These are phyloP conservation scores for Amia ocellicauda DNA, from an alignment of 2,113 vertebrate species.

Conservation along the genomic window DNA sequence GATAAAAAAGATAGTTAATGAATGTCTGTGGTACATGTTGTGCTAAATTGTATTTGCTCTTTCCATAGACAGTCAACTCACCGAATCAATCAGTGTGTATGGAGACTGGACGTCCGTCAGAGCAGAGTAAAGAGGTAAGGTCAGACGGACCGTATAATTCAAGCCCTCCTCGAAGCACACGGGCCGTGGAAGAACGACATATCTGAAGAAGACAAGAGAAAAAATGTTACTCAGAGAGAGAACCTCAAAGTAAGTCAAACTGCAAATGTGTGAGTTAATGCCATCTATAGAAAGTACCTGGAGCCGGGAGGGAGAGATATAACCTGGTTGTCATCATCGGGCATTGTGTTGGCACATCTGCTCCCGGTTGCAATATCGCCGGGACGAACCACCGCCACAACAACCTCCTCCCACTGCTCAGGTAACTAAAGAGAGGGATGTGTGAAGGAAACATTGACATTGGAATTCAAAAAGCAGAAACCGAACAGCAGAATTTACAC, in stretches of 20 bases:
- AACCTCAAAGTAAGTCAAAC: not conserved
- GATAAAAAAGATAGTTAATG: constrained; percentile 18
- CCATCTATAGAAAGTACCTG: constrained; percentile 67
- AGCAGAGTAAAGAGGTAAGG: constrained; percentile 79
- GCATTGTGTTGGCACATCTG: constrained; percentile 88
- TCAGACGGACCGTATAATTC: constrained; percentile 89
- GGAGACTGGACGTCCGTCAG: constrained; percentile 77
- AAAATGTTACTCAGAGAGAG: not conserved
- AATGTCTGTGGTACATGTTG: not conserved
- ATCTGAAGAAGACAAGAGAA: constrained; percentile 58
- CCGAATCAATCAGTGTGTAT: constrained; percentile 91
- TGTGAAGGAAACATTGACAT: no score
- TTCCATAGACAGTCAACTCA: no score
- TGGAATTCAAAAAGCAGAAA: no score
- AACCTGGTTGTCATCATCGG: constrained; percentile 88
- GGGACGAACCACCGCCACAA: constrained; percentile 79
- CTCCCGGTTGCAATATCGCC: constrained; percentile 78
- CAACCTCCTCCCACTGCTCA: constrained; percentile 92
- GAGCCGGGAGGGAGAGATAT: constrained; percentile 85
- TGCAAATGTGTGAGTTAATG: not conserved
- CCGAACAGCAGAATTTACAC: no score
- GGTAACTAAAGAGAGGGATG: constrained; percentile 71
- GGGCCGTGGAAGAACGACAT: constrained; percentile 75
- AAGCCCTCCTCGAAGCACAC: constrained; percentile 89
- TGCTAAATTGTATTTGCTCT: no score